Evolutionary conservation across 1,140 invertebrate species (phyloP).

Genomic region (Himalopsyche phryganea): DNA sequence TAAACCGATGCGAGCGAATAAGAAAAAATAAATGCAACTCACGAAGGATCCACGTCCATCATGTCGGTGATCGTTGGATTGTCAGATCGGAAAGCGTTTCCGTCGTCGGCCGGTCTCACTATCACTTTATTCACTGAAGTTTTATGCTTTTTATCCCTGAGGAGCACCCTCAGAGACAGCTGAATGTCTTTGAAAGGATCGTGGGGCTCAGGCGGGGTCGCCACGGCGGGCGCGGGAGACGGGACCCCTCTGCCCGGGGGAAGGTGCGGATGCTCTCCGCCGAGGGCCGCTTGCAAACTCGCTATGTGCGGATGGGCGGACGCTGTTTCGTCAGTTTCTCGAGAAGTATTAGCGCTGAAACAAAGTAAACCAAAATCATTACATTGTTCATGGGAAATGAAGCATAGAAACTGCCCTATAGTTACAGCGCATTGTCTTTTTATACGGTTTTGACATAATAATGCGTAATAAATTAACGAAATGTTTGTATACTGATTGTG

Average conservation of each 20-base stretch:
- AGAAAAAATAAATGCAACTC: slow-evolving; percentile 36
- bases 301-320: slow-evolving; percentile 13
- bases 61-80: slow-evolving; percentile 66
- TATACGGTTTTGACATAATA: no score
- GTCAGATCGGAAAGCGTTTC: slow-evolving; percentile 46
- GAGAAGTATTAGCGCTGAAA: slow-evolving; percentile 26
- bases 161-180: slow-evolving; percentile 41
- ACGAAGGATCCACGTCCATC: slow-evolving; percentile 60
- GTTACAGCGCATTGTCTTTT: no score
- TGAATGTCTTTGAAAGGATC: slow-evolving; percentile 49
- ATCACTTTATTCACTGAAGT: slow-evolving; percentile 52
- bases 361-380: slow-evolving; percentile 3
- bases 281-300: slow-evolving; percentile 16
- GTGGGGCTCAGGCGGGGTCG: slow-evolving; percentile 29
- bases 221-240: slow-evolving; percentile 30
- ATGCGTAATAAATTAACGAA: no score
- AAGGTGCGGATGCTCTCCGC: slow-evolving; percentile 21
- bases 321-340: slow-evolving; percentile 17
- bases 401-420: no score
- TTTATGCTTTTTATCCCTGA: slow-evolving; percentile 41
- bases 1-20: no score
- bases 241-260: slow-evolving; percentile 22
- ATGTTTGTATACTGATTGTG: no score
- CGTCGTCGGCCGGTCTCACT: slow-evolving; percentile 53
- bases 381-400: background rate